Evolutionary conservation across 2,888 invertebrate species (phyloP), one percentile per base, ranked within the genome.

Genomic region (Plebejus argus): DNA sequence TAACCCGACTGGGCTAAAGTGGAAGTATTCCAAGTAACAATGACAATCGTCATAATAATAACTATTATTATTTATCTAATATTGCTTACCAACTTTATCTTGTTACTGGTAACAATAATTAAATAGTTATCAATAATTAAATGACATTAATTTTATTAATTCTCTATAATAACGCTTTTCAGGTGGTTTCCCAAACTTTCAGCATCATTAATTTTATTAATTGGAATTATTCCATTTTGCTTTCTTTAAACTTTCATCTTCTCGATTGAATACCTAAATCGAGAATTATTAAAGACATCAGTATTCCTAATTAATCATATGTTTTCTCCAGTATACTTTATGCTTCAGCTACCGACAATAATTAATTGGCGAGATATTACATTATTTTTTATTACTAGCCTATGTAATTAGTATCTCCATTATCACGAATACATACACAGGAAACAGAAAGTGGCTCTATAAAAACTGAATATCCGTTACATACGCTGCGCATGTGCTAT

Each of bases 391-490:
- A 66, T 28, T 18, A 6, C 28, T 15, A 33, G 66, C 66, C 66
- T 33, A 66, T 28, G 28, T 66, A 66, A 66, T 66, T 66, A 66
- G 66, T 66, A 66, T 66, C 28, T 66, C 28, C 66, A 66, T 28
- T 66, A 66, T 66, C 28, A 66, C 28, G n/a, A 76, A 56, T 53
- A 71, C 35, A 45, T 39, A 12, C 3, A 71, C 72, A 72, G 72
- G 72, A 72, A 72, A 45, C 49, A 72, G 72, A 72, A 72, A 72
- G 45, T 72, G 39, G 72, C 15, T 72, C 20, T 45, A 72, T 45
- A 72, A 49, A 72, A 72, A 72, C 72, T 49, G 20, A 39, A 72
- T 72, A 45, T 72, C 49, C 72, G 72, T 72, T 72, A 72, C 72
- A 45, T 23, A 66, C 66, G 66, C 66, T 66, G 35, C 71, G 71